These are phyloP conservation scores for Perccottus glenii DNA, from an alignment of 2,113 vertebrate genomes.

Conservation along the genomic window DNA sequence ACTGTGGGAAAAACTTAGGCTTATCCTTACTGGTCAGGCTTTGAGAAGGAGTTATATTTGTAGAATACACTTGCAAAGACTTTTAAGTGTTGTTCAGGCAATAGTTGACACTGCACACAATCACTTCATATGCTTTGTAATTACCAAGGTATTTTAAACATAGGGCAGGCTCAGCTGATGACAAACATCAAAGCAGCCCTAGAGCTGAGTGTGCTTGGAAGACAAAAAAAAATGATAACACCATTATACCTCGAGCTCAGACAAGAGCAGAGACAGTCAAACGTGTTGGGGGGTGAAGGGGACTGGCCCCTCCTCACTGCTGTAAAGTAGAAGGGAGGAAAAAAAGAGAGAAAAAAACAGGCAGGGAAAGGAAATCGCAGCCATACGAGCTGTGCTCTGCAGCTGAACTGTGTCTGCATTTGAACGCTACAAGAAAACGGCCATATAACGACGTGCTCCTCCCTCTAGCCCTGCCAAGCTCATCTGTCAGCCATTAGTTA, in stretches of 20 bases:
- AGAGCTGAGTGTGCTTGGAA: slow-evolving; percentile 56
- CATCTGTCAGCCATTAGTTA: slow-evolving; percentile 66
- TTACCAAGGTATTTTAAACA: slow-evolving; percentile 81
- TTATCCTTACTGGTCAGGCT: neutral
- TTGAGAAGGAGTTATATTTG: neutral
- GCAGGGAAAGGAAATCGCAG: slow-evolving; percentile 70
- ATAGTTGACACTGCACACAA: slow-evolving; percentile 53
- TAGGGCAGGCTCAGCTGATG: slow-evolving; percentile 73
- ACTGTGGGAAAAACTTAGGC: neutral
- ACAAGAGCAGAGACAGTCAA: slow-evolving; percentile 59
- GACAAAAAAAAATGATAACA: slow-evolving; percentile 60
- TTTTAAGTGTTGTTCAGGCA: slow-evolving; percentile 21
- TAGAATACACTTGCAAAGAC: neutral
- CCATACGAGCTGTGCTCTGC: slow-evolving; percentile 55
- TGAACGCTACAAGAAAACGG: slow-evolving; percentile 48
- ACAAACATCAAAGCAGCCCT: slow-evolving; percentile 74
- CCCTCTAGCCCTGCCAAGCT: slow-evolving; percentile 54
- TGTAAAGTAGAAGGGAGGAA: slow-evolving; percentile 57
- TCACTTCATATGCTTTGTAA: slow-evolving; percentile 60
- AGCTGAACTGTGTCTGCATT: slow-evolving; percentile 57
- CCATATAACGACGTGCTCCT: slow-evolving; percentile 46
- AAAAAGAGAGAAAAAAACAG: slow-evolving; percentile 37
- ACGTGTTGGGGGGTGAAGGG: slow-evolving; percentile 29
- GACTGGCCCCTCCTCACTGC: slow-evolving; percentile 63
- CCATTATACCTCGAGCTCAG: slow-evolving; percentile 49